phyloP scores from a whole-genome alignment of 2,888 invertebrate genomes.

The Lathronympha strigana region DNA sequence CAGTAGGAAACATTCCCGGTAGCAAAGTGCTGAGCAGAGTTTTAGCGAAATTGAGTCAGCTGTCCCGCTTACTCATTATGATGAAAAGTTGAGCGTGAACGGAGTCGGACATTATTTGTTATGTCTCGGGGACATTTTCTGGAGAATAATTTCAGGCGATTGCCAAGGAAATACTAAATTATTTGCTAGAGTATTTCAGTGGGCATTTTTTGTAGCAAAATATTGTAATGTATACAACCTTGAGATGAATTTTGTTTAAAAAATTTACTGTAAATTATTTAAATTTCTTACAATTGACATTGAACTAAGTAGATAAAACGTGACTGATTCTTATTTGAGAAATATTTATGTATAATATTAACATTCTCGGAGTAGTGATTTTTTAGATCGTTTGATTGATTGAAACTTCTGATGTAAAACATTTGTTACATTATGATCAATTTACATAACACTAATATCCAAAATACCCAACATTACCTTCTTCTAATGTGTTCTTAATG shows the following conservation, averaged over 20 bases:
- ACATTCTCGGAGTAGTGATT: too few species aligned
- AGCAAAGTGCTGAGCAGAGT: constrained; percentile 43
- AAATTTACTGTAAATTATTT: too few species aligned
- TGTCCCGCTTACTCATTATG: constrained; percentile 46
- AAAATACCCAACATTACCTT: constrained; percentile 1
- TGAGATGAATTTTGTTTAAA: too few species aligned
- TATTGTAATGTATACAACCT: too few species aligned
- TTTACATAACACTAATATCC: constrained; percentile 7
- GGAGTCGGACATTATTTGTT: constrained; percentile 37
- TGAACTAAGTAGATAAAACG: too few species aligned
- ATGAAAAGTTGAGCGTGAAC: constrained; percentile 40
- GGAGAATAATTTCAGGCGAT: constrained; percentile 15
- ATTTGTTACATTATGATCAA: not conserved
- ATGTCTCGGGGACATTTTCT: constrained; percentile 19
- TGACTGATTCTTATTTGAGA: too few species aligned
- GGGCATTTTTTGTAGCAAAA: not conserved
- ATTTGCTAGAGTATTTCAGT: not conserved
- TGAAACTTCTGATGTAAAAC: not conserved
- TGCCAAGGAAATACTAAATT: not conserved
- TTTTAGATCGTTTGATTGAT: too few species aligned
- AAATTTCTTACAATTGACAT: too few species aligned
- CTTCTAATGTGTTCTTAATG: constrained; percentile 17
- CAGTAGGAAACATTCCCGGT: constrained; percentile 41
- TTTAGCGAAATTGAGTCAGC: constrained; percentile 49
- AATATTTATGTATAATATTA: too few species aligned